phyloP scores from a whole-genome alignment of 2,888 invertebrate genomes.

The Xylota sylvarum region DNA sequence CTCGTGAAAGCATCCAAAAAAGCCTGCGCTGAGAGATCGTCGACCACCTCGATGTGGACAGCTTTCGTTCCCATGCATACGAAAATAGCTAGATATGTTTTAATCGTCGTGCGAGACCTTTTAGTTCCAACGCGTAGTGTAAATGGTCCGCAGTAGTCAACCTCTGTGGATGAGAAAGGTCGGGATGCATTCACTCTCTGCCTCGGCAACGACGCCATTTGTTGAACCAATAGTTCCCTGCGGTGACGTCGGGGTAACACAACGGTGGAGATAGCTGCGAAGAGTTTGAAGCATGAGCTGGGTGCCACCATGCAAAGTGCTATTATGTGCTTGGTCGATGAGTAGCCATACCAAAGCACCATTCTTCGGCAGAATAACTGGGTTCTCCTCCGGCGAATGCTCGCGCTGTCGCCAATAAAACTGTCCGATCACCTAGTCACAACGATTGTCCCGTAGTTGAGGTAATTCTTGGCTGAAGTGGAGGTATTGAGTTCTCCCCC shows the following conservation, averaged over 20 bases:
- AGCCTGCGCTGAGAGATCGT: background rate
- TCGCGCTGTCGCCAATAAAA: no score
- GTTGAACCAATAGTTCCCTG: background rate
- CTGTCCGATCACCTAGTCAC: no score
- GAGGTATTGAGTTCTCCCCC: no score
- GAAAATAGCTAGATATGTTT: no score
- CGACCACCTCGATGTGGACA: no score
- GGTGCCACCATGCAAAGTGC: background rate
- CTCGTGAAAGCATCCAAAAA: background rate
- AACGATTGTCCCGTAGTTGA: no score
- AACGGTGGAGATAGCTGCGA: background rate
- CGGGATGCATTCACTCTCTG: background rate
- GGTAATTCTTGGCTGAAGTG: no score
- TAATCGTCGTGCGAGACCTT: background rate
- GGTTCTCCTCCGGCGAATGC: background rate
- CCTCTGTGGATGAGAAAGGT: background rate
- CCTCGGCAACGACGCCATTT: background rate
- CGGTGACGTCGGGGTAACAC: no score
- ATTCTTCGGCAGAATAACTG: background rate
- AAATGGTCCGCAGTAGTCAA: no score
- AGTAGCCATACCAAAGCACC: background rate
- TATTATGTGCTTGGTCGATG: background rate
- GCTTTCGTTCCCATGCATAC: no score
- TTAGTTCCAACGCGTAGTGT: no score
- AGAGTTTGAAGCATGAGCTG: conserved; percentile 6